These are phyloP conservation scores for Chromobotia macracanthus DNA, from an alignment of 2,797 vertebrate genomes.

Conservation along the genomic window DNA sequence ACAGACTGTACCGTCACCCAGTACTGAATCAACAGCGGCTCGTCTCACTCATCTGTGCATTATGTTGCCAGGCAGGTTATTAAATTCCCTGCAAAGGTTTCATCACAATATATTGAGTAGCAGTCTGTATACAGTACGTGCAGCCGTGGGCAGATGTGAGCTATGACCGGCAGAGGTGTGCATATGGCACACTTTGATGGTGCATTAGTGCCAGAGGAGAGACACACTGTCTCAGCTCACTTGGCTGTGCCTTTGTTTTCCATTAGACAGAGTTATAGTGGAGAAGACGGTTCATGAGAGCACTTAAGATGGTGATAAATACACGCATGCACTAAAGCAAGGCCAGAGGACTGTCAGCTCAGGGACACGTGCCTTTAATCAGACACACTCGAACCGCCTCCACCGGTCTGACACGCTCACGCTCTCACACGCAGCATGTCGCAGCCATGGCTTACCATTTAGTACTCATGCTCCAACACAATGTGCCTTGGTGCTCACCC, in stretches of 20 bases:
- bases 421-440: background rate
- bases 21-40: background rate
- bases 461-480: background rate
- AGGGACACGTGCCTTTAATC: constrained; percentile 63
- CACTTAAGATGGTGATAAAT: constrained; percentile 77
- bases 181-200: constrained; percentile 45
- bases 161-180: constrained; percentile 17
- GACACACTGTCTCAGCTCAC: constrained; percentile 61
- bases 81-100: constrained; percentile 9
- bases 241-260: constrained; percentile 72
- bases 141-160: constrained; percentile 15
- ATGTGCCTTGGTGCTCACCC: background rate
- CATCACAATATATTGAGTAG: constrained; percentile 2
- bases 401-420: background rate
- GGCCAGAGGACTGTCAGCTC: constrained; percentile 70
- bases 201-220: constrained; percentile 55
- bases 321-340: constrained; percentile 71
- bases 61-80: constrained; percentile 5
- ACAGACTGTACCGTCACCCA: background rate
- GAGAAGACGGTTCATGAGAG: constrained; percentile 67
- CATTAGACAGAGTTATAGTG: constrained; percentile 76
- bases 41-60: background rate
- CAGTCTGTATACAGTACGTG: background rate
- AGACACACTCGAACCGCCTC: constrained; percentile 33
- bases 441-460: background rate